These are phyloP conservation scores for Argynnis bischoffii DNA, from an alignment of 2,888 invertebrate species.

Conservation along the genomic window DNA sequence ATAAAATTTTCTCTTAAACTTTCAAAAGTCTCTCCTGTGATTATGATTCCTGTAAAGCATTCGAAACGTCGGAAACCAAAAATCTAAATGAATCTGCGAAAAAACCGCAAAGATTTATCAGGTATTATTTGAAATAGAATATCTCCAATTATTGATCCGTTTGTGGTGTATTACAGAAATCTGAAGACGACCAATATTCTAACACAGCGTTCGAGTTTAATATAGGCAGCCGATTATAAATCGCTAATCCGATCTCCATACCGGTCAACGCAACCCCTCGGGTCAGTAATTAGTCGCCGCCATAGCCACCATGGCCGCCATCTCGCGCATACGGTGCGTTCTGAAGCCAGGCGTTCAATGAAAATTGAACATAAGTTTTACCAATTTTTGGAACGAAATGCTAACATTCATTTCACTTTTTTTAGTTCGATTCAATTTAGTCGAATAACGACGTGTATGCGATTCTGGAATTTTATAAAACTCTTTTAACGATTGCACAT, in stretches of 20 bases:
- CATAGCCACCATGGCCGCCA: slow-evolving; percentile 22
- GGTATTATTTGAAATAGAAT: no score
- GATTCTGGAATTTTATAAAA: slow-evolving; percentile 7
- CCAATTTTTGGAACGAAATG: slow-evolving; percentile 23
- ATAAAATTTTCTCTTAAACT: no score
- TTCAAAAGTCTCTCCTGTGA: no score
- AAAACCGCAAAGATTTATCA: no score
- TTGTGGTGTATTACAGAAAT: background rate
- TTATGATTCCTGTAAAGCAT: no score
- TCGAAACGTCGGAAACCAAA: no score
- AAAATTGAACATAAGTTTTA: slow-evolving; percentile 35
- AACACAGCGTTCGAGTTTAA: slow-evolving; percentile 8
- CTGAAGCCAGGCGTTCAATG: slow-evolving; percentile 24
- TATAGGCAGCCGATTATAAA: slow-evolving; percentile 35
- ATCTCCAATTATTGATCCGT: no score
- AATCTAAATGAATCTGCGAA: no score
- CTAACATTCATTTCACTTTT: slow-evolving; percentile 8
- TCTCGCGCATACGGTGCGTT: slow-evolving; percentile 29
- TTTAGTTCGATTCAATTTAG: slow-evolving; percentile 18
- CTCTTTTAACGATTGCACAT: slow-evolving; percentile 2
- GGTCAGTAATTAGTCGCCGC: slow-evolving; percentile 37
- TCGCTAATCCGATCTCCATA: slow-evolving; percentile 38
- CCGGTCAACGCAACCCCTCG: slow-evolving; percentile 32
- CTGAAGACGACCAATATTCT: background rate
- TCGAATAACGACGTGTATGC: slow-evolving; percentile 7